phyloP scores from a whole-genome alignment of 2,797 vertebrate species.

The Urophycis tenuis region DNA sequence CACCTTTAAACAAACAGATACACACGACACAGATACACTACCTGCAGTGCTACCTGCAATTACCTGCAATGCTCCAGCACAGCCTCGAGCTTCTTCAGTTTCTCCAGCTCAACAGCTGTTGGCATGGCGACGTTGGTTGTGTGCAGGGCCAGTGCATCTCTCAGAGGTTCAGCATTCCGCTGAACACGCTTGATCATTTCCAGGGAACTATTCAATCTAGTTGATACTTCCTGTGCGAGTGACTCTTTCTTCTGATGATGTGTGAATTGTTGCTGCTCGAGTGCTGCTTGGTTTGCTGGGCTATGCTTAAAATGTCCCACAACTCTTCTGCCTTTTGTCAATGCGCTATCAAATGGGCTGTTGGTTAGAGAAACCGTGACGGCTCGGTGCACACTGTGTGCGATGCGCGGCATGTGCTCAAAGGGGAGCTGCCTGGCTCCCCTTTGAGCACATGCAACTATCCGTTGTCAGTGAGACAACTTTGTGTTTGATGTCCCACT shows the following conservation, averaged over 20 bases:
- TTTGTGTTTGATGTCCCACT: constrained; percentile 27
- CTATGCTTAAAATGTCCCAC: neutral
- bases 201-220: neutral
- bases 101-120: constrained; percentile 1
- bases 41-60: no score
- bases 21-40: neutral
- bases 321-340: constrained; percentile 19
- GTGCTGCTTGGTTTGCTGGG: constrained; percentile 16
- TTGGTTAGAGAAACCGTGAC: neutral
- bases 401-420: constrained; percentile 1
- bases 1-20: neutral
- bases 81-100: neutral
- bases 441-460: no score
- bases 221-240: constrained; percentile 13
- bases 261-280: constrained; percentile 7
- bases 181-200: constrained; percentile 12
- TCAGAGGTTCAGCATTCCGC: neutral
- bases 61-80: constrained; percentile 1
- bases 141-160: neutral
- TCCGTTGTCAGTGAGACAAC: constrained; percentile 13
- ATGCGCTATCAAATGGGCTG: constrained; percentile 18
- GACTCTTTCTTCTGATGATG: constrained; percentile 7
- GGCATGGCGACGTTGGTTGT: constrained; percentile 1
- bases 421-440: constrained; percentile 10
- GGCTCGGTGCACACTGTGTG: constrained; percentile 1